phyloP scores from a whole-genome alignment of 2,113 vertebrate genomes.

The Perognathus longimembris region DNA sequence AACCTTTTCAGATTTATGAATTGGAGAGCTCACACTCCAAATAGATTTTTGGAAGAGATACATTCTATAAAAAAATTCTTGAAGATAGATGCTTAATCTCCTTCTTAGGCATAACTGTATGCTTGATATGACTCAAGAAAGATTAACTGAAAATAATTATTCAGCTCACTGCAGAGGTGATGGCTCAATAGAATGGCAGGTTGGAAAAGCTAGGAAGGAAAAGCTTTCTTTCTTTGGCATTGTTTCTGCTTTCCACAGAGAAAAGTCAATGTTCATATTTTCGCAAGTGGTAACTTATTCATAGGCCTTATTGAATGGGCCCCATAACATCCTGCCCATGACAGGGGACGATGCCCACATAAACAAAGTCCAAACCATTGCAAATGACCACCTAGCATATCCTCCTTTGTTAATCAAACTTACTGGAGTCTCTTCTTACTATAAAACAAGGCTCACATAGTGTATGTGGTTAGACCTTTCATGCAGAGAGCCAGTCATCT shows the following conservation, averaged over 20 bases:
- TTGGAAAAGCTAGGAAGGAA: neutral
- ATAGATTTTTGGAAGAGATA: neutral
- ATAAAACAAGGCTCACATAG: neutral
- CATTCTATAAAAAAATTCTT: neutral
- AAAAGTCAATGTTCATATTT: neutral
- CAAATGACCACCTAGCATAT: neutral
- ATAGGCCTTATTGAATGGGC: neutral
- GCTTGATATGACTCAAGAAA: neutral
- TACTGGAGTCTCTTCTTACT: neutral
- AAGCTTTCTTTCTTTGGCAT: neutral
- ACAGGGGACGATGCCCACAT: neutral
- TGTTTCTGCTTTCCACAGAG: neutral
- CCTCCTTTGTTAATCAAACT: neutral
- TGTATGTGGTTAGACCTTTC: neutral
- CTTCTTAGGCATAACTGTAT: neutral
- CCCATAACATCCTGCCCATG: neutral
- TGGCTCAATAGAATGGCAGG: neutral
- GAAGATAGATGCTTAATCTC: slow-evolving; percentile 1
- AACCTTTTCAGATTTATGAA: neutral
- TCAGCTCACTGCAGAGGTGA: neutral
- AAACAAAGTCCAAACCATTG: neutral
- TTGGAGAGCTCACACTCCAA: slow-evolving; percentile 3
- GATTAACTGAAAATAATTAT: slow-evolving; percentile 7
- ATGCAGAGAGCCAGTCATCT: neutral
- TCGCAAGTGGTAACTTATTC: neutral